phyloP scores from a whole-genome alignment of 2,797 vertebrate genomes.

The Kryptolebias ocellatus region DNA sequence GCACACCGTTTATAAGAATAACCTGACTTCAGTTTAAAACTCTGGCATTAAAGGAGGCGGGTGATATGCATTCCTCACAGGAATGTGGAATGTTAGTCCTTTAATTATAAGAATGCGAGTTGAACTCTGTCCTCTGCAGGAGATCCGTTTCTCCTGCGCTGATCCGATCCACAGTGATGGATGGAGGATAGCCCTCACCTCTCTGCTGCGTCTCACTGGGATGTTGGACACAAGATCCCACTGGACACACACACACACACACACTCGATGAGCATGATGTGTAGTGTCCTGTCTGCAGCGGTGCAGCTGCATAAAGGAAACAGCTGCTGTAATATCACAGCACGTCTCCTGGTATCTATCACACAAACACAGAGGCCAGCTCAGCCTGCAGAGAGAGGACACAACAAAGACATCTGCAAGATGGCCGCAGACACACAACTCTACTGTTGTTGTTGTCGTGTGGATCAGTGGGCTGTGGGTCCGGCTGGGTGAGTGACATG shows the following conservation, averaged over 20 bases:
- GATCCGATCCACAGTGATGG: constrained; percentile 60
- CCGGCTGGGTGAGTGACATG: constrained; percentile 29
- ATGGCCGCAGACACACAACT: constrained; percentile 74
- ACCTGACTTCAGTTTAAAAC: too few relatives aligned
- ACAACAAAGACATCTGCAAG: constrained; percentile 79
- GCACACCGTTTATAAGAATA: too few relatives aligned
- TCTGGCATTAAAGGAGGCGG: too few relatives aligned
- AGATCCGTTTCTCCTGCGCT: constrained; percentile 7
- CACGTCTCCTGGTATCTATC: constrained; percentile 67
- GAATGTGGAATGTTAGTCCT: too few relatives aligned
- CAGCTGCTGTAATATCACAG: constrained; percentile 80
- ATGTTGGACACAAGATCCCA: constrained; percentile 41
- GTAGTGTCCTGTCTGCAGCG: constrained; percentile 75
- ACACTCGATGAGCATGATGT: constrained; percentile 63
- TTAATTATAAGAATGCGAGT: too few relatives aligned
- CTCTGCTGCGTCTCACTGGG: constrained; percentile 39
- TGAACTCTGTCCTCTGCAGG: too few relatives aligned
- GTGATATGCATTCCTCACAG: too few relatives aligned
- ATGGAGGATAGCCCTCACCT: constrained; percentile 48
- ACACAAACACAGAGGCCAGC: constrained; percentile 52
- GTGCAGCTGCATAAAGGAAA: constrained; percentile 80
- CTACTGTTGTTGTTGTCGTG: constrained; percentile 36
- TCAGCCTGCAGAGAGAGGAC: constrained; percentile 51
- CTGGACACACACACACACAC: constrained; percentile 27
- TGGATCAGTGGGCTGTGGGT: constrained; percentile 46